Evolutionary conservation across 2,113 vertebrate genomes (phyloP).

Genomic region (Indicator maculatus): DNA sequence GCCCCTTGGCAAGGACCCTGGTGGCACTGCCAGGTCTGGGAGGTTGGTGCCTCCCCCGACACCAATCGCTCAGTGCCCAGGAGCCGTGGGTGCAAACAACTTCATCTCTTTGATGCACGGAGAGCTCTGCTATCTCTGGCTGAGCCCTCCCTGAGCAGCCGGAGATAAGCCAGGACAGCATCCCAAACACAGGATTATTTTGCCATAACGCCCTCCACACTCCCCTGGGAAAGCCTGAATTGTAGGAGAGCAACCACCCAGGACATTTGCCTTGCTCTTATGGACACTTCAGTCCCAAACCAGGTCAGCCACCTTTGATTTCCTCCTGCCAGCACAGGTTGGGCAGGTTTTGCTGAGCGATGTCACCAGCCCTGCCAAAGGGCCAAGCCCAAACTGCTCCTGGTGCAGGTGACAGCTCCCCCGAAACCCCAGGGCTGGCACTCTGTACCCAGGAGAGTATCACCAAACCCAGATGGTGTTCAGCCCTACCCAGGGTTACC

Average conservation of each 20-base stretch:
- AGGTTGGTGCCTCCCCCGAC: rapidly evolving
- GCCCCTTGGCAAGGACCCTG: not conserved
- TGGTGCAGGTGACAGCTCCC: rapidly evolving
- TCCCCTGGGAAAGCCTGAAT: not conserved
- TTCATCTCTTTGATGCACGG: not conserved
- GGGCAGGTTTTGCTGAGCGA: not conserved
- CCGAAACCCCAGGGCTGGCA: not conserved
- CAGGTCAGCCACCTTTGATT: not conserved
- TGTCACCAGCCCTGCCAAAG: not conserved
- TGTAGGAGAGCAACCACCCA: not conserved
- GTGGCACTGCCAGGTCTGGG: not conserved
- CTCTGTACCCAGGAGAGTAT: not conserved
- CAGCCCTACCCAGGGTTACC: not conserved
- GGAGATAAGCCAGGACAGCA: not conserved
- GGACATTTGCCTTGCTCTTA: not conserved
- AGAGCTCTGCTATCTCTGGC: not conserved
- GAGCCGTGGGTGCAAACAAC: not conserved
- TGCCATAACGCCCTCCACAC: rapidly evolving
- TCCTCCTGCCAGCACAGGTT: conserved; percentile 20
- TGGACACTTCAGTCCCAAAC: not conserved
- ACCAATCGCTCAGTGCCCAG: not conserved
- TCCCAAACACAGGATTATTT: not conserved
- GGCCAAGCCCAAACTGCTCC: not conserved
- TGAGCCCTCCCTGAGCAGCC: not conserved
- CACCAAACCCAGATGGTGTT: not conserved